Evolutionary conservation across 2,113 vertebrate genomes (phyloP).

Genomic region (Clarias batrachus): DNA sequence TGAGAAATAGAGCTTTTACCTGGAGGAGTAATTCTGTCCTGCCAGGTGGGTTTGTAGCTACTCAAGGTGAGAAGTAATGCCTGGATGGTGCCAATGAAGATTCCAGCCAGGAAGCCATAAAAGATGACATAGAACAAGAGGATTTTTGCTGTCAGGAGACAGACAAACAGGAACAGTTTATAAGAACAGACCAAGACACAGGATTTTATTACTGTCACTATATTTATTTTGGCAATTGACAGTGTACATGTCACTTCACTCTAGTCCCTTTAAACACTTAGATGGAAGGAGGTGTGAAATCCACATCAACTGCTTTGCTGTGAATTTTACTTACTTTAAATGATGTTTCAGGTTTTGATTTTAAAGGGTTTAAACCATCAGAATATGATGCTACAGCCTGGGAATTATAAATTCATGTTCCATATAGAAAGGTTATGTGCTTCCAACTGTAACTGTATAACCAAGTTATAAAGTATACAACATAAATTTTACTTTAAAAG

Average conservation of each 20-base stretch:
- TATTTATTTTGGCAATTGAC: background rate
- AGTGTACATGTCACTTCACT: background rate
- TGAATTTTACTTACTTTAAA: background rate
- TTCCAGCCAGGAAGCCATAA: constrained; percentile 91
- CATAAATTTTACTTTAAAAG: background rate
- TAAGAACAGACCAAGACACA: background rate
- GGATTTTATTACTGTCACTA: background rate
- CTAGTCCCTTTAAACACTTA: background rate
- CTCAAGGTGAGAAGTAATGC: constrained; percentile 91
- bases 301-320: background rate
- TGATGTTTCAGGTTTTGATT: background rate
- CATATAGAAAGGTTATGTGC: background rate
- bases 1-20: constrained; percentile 72
- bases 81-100: constrained; percentile 97
- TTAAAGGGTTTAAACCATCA: no score
- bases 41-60: constrained; percentile 91
- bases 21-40: constrained; percentile 92
- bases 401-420: background rate
- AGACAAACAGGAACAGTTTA: background rate
- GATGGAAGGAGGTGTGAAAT: background rate
- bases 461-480: background rate
- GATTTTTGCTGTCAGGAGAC: constrained; percentile 83
- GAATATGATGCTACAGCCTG: no score
- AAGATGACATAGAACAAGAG: constrained; percentile 90
- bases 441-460: background rate